Base-by-base conservation (phyloP, 53 echinoderm and acorn worm species). In the Patiria pectinifera region DNA sequence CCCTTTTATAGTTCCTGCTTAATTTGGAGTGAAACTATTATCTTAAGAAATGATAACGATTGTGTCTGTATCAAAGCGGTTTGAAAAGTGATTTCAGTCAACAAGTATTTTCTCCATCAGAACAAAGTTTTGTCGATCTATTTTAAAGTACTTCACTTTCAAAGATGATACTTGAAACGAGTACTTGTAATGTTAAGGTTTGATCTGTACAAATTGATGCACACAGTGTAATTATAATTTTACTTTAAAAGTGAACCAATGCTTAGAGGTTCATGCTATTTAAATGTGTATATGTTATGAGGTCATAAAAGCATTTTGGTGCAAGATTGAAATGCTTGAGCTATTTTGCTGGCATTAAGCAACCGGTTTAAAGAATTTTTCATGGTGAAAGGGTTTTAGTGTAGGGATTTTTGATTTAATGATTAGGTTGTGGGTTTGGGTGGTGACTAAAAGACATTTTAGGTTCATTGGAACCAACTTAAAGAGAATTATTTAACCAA, bases 141-240 rank as follows among this genome's bases (percentile, higher is more conserved):
- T 46, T 79, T 46, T 45, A 79, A 45, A 79, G 80, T 79, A 79
- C 46, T 79, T 79, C 11, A 48, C 11, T 15, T 13, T 79, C 80
- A 48, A 86, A 86, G 86, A 74, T 5, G 24, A 74, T 16, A 5
- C 43, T 11, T 14, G 45, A 21, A 82, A 72, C 44, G 23, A 74
- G 86, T 75, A 74, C 75, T 86, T 75, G 46, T 23, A 24, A 74
- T 79, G 4, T 59, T 13, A 18, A 69, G 1, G 45, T 49, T 74
- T 72, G 49, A 86, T 86, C 9, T 86, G 86, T 86, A 86, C 71
- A 86, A 86, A 86, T 74, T 86, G 19, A 86, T 86, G 75, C 85
- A 69, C 70, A 75, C 11, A 86, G 49, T 86, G 86, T 86, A 74
- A 74, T 79, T 14, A 48, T 86, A 48, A 74, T 49, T 86, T 86